Evolutionary conservation across 1,140 invertebrate species (phyloP), one percentile per base, ranked within the genome.

Genomic region (Elymnias hypermnestra): DNA sequence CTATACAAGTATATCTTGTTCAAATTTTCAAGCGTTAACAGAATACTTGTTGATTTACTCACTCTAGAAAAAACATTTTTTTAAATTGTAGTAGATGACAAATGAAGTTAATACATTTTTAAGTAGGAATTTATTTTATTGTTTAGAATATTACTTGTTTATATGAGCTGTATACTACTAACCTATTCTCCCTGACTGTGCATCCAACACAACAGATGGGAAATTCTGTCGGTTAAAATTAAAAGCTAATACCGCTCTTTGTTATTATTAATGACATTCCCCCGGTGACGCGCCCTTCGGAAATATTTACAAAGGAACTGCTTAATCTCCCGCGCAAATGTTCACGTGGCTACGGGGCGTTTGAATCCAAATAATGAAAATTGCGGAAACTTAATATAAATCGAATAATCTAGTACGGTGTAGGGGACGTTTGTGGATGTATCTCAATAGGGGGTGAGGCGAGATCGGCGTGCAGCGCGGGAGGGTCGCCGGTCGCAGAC

Each of bases 371-470:
- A 72, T 70, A 68, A 78, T 74, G 66, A 73, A 75, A 81, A 84
- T 81, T 77, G 68, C 74, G 81, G 71, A 81, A 82, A 84, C 76
- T 75, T 77, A 83, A 83, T 84, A 83, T 79, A 84, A 84, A 81
- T 81, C 77, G 72, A 70, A 82, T 82, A 82, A 82, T 78, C 71
- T 71, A 73, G 64, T 72, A 46, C 64, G 60, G 70, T 68, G 62
- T 62, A 68, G 75, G 76, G 76, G 67, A 76, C 66, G 56, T 73
- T 81, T 73, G 57, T 63, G 72, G 70, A 79, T 82, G 76, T 76
- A 79, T 78, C 70, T 82, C 62, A 72, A 82, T 82, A 72, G 73
- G 73, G 79, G 79, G 72, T 67, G 73, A 69, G 61, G 69, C 41
- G 67, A 35, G 66, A 50, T 26, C 47, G 54, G 63, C 55, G 58